Base-by-base conservation (phyloP, 2,888 invertebrate genomes). In the Ectobius pallidus region DNA sequence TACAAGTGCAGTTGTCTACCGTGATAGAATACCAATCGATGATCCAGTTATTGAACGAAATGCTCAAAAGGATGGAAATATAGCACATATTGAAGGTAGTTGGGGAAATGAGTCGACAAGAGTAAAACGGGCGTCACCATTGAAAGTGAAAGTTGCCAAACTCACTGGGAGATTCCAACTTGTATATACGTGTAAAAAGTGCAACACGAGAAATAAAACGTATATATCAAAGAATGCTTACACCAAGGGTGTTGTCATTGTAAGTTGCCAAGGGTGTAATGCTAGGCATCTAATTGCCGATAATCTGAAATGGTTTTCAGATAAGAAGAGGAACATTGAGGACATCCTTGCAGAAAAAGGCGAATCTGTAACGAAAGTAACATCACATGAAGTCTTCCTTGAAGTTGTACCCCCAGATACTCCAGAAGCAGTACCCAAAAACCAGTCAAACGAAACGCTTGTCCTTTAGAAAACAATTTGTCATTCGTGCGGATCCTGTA, bases 231-330 rank as follows among this genome's bases (percentile, higher is more conserved):
- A 95, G 84, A 80, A 88, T 20, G 93, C 95, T 0, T 97, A 98
- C 80, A 86, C 90, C 70, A 90, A 91, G 80, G 97, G 99, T 16
- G 92, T 99, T 14, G 96, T 99, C 0, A 94, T 99, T 77, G 94
- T 97, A 0, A 90, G 88, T 70, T 99, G 99, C 82, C 89, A 90
- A 70, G 93, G 93, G 0, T 98, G 98, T 81, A 84, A 88, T 61
- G 97, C 94, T 81, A 90, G 94, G 81, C 99, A 99, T 84, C 85
- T 99, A 27, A 97, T 99, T 77, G 98, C 98, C 0, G 98, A 99
- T 81, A 97, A 99, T 83, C 86, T 99, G 1, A 93, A 93, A 76
- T 99, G 98, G 98, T 99, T 98, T 81, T 86, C 90, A 0, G 92
- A 95, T 80, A 90, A 90, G 0, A 91, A 89, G 79, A 88, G 87